Evolutionary conservation across 2,113 vertebrate genomes (phyloP).

Genomic region (Sakesphorus luctuosus): DNA sequence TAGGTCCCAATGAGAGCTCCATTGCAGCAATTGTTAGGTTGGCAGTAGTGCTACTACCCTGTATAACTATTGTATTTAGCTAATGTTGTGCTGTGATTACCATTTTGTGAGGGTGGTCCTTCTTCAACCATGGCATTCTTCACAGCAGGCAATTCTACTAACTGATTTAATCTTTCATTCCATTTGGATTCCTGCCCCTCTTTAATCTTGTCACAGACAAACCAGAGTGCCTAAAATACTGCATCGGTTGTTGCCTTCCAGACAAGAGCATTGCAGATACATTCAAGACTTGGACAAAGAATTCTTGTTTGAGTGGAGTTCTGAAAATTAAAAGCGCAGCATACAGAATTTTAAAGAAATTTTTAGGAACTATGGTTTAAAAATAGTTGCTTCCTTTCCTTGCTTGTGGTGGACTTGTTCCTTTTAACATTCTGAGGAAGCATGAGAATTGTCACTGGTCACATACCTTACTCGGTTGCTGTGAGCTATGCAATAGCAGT

Average conservation of each 20-base stretch:
- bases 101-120: background rate
- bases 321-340: background rate
- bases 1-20: background rate
- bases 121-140: background rate
- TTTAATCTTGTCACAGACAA: conserved; percentile 1
- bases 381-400: background rate
- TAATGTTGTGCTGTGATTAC: background rate
- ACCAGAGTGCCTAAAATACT: background rate
- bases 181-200: background rate
- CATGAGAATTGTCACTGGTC: background rate
- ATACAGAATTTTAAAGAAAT: background rate
- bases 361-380: background rate
- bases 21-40: background rate
- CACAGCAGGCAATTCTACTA: background rate
- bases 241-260: background rate
- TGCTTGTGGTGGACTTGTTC: background rate
- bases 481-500: background rate
- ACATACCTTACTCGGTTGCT: rapidly evolving
- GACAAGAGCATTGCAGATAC: background rate
- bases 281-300: background rate
- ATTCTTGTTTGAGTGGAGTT: background rate
- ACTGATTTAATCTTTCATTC: conserved; percentile 9
- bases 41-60: background rate
- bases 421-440: background rate
- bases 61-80: background rate